Percentiles rank a stretch among this genome's conserved stretches.
Evolutionary conservation across 2,888 invertebrate genomes (phyloP).

Genomic region (Flexamia atlantica): DNA sequence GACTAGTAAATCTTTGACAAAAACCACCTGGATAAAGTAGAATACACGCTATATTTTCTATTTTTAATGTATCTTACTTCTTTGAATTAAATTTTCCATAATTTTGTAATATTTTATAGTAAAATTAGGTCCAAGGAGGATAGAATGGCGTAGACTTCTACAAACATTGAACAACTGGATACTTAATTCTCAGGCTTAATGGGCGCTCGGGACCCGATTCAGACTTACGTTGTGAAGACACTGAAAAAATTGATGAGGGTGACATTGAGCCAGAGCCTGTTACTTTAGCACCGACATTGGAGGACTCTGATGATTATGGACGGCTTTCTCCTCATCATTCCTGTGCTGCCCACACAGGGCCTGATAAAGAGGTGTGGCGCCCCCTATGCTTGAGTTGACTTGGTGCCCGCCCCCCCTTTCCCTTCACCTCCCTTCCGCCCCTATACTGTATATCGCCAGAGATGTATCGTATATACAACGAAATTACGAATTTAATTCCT

Average conservation of each 20-base stretch:
- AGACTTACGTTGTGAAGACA: constrained; percentile 28
- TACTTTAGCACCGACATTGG: constrained; percentile 26
- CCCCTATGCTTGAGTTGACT: too few relatives aligned
- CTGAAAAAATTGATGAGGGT: constrained; percentile 38
- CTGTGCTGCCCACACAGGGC: constrained; percentile 49
- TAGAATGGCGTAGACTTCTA: neutral
- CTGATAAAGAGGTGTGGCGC: too few relatives aligned
- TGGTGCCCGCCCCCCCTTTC: too few relatives aligned
- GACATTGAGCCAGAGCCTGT: constrained; percentile 22
- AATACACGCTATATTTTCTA: too few relatives aligned
- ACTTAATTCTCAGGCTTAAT: neutral
- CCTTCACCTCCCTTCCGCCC: too few relatives aligned
- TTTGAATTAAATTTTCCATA: constrained; percentile 10
- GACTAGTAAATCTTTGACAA: too few relatives aligned
- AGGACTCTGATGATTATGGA: constrained; percentile 45
- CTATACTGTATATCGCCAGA: too few relatives aligned
- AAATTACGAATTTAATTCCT: too few relatives aligned
- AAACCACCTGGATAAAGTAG: too few relatives aligned
- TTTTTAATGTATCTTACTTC: too few relatives aligned
- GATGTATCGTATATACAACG: too few relatives aligned
- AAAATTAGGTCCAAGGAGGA: constrained; percentile 12
- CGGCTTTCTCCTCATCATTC: constrained; percentile 37
- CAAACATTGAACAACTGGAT: constrained; percentile 5
- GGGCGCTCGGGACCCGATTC: constrained; percentile 26
- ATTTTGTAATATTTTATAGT: constrained; percentile 20